Conservation (phyloP, 2,113 vertebrate species). For the Trematomus loennbergii region DNA sequence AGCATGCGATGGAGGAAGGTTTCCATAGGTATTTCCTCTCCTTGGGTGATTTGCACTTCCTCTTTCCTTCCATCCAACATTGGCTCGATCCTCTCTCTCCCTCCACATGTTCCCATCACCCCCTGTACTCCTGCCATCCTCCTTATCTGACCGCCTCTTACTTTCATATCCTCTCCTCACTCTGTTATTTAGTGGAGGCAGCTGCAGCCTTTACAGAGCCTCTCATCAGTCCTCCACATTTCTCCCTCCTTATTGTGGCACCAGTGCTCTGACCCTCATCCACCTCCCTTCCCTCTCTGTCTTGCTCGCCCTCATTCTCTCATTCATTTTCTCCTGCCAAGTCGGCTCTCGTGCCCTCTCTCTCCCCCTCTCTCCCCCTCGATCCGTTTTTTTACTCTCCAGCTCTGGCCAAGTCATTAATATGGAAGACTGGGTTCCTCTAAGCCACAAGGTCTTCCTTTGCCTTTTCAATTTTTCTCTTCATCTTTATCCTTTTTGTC, state of each 20-base stretch:
- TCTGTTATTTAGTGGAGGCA: slow-evolving; percentile 42
- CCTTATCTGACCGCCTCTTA: slow-evolving; percentile 43
- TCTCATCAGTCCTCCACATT: slow-evolving; percentile 61
- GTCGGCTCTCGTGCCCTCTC: slow-evolving; percentile 44
- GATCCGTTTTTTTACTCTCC: slow-evolving; percentile 20
- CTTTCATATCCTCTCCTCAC: slow-evolving; percentile 17
- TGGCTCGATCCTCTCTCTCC: neutral
- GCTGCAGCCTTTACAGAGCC: slow-evolving; percentile 60
- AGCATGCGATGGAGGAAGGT: neutral
- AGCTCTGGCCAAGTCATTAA: slow-evolving; percentile 56
- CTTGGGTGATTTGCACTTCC: neutral
- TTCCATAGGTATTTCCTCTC: neutral
- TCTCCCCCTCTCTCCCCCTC: neutral
- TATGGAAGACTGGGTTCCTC: slow-evolving; percentile 49
- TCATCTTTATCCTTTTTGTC: slow-evolving; percentile 1
- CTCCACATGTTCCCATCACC: slow-evolving; percentile 6
- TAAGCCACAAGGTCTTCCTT: slow-evolving; percentile 44
- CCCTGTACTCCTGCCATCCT: slow-evolving; percentile 13
- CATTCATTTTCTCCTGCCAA: slow-evolving; percentile 68
- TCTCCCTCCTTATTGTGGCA: slow-evolving; percentile 54
- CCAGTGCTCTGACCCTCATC: slow-evolving; percentile 56
- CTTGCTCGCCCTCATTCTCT: slow-evolving; percentile 47
- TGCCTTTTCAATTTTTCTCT: slow-evolving; percentile 10
- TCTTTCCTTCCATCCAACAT: neutral
- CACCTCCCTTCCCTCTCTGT: slow-evolving; percentile 37